These are phyloP conservation scores for Hippocampus kuda DNA, from an alignment of 2,797 vertebrate species.

Conservation along the genomic window DNA sequence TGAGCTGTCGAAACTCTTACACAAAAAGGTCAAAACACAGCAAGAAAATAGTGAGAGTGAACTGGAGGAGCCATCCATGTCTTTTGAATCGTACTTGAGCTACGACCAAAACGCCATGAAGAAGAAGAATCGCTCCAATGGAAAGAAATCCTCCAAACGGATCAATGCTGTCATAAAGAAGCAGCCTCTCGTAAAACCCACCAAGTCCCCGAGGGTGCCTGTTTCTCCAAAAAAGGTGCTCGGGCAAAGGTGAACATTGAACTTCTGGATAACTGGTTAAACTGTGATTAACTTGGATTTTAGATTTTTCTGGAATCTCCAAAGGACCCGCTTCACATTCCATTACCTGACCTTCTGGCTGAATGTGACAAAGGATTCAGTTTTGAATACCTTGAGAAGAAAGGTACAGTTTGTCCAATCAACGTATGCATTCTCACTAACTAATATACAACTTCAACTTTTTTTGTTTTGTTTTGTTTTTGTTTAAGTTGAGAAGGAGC, in stretches of 20 bases:
- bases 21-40: slow-evolving; percentile 31
- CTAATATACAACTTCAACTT: neutral
- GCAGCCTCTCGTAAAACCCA: slow-evolving; percentile 16
- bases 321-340: slow-evolving; percentile 70
- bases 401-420: slow-evolving; percentile 55
- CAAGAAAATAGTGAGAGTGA: neutral
- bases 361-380: slow-evolving; percentile 57
- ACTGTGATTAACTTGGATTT: slow-evolving; percentile 14
- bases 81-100: slow-evolving; percentile 80
- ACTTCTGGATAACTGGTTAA: neutral
- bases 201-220: slow-evolving; percentile 7
- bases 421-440: neutral
- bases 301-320: slow-evolving; percentile 55
- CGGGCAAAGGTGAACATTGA: neutral
- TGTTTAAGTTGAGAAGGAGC: slow-evolving; percentile 39
- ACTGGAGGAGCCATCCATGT: slow-evolving; percentile 60
- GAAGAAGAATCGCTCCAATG: slow-evolving; percentile 41
- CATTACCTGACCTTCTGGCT: slow-evolving; percentile 67
- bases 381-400: slow-evolving; percentile 60
- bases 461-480: neutral
- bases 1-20: slow-evolving; percentile 18
- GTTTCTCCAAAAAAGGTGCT: slow-evolving; percentile 34
- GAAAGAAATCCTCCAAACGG: slow-evolving; percentile 40
- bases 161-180: slow-evolving; percentile 34
- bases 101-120: slow-evolving; percentile 66